phyloP scores from a whole-genome alignment of 2,888 invertebrate species.

The Suillia variegata region DNA sequence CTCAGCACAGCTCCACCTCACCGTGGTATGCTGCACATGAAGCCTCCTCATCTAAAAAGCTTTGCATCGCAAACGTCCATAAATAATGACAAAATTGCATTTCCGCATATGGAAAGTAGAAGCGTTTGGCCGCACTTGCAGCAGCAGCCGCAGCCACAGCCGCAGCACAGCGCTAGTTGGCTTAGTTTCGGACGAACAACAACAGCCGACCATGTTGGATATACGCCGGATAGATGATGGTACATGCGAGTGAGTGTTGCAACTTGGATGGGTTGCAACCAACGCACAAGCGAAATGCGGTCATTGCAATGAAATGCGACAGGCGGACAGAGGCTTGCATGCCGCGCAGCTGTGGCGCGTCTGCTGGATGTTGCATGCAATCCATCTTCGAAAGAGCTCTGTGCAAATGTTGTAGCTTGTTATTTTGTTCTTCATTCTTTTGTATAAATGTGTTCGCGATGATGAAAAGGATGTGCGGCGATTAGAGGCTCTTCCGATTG shows the following conservation, averaged over 20 bases:
- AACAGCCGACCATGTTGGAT: background rate
- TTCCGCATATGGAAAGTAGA: conserved; percentile 48
- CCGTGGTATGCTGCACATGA: background rate
- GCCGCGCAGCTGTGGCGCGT: background rate
- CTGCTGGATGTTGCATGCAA: background rate
- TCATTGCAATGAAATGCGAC: background rate
- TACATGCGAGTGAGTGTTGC: background rate
- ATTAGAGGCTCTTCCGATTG: conserved; percentile 2
- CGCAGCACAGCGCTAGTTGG: too few relatives aligned
- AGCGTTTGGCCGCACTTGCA: background rate
- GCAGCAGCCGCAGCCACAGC: background rate
- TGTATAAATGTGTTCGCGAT: background rate
- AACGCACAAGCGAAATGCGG: too few relatives aligned
- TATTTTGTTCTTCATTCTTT: background rate
- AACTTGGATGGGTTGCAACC: background rate
- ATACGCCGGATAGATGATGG: background rate
- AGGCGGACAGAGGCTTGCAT: background rate
- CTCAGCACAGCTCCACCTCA: conserved; percentile 6
- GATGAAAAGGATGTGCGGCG: conserved; percentile 3
- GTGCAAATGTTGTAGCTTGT: background rate
- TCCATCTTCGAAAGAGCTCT: background rate
- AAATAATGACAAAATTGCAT: conserved; percentile 59
- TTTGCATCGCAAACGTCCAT: conserved; percentile 47
- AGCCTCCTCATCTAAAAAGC: background rate
- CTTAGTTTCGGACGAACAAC: background rate